Percentiles rank a stretch among this genome's conserved stretches.
These are phyloP conservation scores for Akabosia matsudoensis DNA, from an alignment of 1,140 invertebrate genomes.

Conservation along the genomic window DNA sequence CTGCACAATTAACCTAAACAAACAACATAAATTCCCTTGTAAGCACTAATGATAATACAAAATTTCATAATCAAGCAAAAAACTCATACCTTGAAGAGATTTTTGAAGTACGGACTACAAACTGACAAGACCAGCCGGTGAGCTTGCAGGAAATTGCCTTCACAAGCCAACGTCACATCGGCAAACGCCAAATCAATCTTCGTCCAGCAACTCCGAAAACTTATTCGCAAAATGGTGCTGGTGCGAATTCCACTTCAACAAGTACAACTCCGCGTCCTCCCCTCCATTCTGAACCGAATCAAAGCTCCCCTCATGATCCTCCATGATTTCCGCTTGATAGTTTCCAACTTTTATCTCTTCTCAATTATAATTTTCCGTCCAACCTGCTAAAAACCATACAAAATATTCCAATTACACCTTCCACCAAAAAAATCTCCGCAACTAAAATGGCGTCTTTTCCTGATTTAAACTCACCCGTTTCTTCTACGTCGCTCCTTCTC, in stretches of 20 bases:
- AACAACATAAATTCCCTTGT: neutral
- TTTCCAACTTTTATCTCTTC: neutral
- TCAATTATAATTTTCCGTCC: no score
- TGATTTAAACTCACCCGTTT: no score
- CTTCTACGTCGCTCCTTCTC: no score
- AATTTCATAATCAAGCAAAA: neutral
- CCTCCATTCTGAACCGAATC: neutral
- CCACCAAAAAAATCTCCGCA: no score
- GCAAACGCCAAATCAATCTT: neutral
- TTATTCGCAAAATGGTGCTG: slow-evolving; percentile 4
- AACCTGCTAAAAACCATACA: no score
- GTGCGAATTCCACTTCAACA: slow-evolving; percentile 1
- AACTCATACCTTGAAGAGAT: slow-evolving; percentile 11
- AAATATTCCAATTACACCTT: no score
- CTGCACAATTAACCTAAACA: neutral
- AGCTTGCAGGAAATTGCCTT: neutral
- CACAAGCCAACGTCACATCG: slow-evolving; percentile 7
- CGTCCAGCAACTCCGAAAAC: slow-evolving; percentile 10
- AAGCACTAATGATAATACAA: neutral
- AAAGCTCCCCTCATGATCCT: neutral
- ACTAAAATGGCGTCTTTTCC: no score
- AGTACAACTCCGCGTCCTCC: neutral
- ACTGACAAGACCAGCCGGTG: neutral
- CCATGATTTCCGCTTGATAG: neutral
- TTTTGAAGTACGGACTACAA: slow-evolving; percentile 7